Conservation (phyloP, 2,113 vertebrate species). For the Menura novaehollandiae region DNA sequence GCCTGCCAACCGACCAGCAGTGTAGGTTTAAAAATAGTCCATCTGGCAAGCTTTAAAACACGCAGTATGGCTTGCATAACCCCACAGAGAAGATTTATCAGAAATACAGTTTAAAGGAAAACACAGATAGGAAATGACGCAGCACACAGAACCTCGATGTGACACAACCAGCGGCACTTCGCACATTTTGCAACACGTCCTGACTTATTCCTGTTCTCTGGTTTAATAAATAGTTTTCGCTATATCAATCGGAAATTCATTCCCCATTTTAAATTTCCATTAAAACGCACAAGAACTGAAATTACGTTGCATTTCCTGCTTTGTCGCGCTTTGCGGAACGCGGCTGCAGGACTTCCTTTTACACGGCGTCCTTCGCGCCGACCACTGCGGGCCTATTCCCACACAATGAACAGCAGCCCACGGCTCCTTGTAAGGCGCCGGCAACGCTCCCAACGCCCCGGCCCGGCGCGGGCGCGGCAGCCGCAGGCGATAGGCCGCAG, state of each 20-base stretch:
- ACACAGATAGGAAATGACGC: not conserved
- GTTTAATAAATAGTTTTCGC: not conserved
- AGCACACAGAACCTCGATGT: not conserved
- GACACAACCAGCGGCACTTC: not conserved
- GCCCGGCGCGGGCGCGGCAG: accelerated
- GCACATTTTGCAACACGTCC: not conserved
- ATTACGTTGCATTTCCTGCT: not conserved
- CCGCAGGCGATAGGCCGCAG: not conserved
- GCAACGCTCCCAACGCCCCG: accelerated
- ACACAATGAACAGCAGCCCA: accelerated
- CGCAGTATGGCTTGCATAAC: not conserved
- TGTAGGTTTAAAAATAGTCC: not conserved
- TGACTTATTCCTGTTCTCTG: not conserved
- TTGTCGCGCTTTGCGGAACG: not conserved
- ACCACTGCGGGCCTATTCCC: not conserved
- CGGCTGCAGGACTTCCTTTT: not conserved
- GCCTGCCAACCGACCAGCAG: not conserved
- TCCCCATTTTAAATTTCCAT: not conserved
- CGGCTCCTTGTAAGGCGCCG: accelerated
- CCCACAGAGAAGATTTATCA: not conserved
- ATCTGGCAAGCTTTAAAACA: not conserved
- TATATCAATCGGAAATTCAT: accelerated
- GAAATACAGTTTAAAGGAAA: not conserved
- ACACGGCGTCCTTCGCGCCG: not conserved
- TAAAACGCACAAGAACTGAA: no score